Evolutionary conservation across 1,140 invertebrate genomes (phyloP), one percentile per base, ranked within the genome.

Genomic region (Pachyrhynchus sulphureomaculatus): DNA sequence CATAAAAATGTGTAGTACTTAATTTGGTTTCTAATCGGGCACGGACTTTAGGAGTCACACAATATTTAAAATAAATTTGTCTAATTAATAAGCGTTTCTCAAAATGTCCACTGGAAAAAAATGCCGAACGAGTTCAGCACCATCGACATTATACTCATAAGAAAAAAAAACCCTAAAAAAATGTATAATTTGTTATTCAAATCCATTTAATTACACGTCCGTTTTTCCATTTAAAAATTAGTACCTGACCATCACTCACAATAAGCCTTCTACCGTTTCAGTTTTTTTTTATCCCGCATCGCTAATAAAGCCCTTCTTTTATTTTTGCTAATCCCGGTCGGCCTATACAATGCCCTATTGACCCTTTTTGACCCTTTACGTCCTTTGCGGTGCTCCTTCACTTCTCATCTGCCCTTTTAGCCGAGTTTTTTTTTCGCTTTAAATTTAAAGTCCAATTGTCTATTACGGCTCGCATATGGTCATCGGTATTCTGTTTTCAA

Each of bases 261-360:
- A 39, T 39, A 39, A 39, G 13, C 36, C 36, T 13, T 33, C 29
- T 33, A 33, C 5, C 29, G 29, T 39, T 39, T 39, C 36, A 18
- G 6, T 39, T 39, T 13, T 39, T 39, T 13, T 18, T 39, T 39
- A 39, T 18, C n/a, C 36, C n/a, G 13, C 36, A 13, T 39, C 36
- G 36, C 36, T 39, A 39, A 39, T 39, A 39, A 18, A 39, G 26
- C 36, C 36, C 36, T 39, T n/a, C 36, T 39, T 39, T 39, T 39
- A 39, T 39, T 39, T 39, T 39, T 39, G 36, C 36, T 39, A 39
- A 39, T 39, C 36, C 36, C 36, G 36, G 36, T 39, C 36, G 13
- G 36, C 36, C 13, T 18, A n/a, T 18, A 39, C 12, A 39, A 10
- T 39, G 36, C 13, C 36, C 36, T 18, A 39, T 39, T 39, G 36